phyloP scores from a whole-genome alignment of 2,888 invertebrate genomes.

The Torymus texanus region DNA sequence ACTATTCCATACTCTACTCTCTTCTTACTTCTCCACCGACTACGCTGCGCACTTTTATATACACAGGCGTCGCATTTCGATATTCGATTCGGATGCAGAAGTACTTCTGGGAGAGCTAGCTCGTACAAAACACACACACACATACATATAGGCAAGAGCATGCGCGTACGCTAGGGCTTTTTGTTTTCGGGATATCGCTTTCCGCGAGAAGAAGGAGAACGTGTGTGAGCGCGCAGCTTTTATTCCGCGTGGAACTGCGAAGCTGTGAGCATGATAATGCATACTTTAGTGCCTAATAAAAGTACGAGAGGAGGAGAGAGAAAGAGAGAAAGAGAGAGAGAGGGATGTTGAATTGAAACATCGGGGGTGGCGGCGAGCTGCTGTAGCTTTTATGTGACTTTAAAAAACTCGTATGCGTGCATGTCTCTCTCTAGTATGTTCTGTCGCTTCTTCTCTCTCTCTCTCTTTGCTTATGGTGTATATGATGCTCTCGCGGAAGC shows the following conservation, averaged over 20 bases:
- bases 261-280: constrained; percentile 51
- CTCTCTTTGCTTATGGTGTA: neutral
- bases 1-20: too few relatives aligned
- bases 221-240: constrained; percentile 9
- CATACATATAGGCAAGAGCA: too few relatives aligned
- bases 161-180: constrained; percentile 15
- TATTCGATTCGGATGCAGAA: constrained; percentile 51
- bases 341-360: constrained; percentile 45
- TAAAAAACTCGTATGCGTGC: constrained; percentile 30
- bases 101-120: constrained; percentile 35
- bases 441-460: neutral
- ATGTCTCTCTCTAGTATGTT: too few relatives aligned
- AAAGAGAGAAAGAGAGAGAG: too few relatives aligned
- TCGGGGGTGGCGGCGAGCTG: constrained; percentile 18
- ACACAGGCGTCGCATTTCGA: constrained; percentile 20
- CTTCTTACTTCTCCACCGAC: constrained; percentile 2
- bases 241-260: constrained; percentile 22
- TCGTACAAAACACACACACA: neutral
- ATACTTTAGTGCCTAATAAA: constrained; percentile 55
- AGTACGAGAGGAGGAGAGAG: constrained; percentile 20
- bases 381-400: constrained; percentile 47
- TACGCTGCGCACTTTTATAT: constrained; percentile 11
- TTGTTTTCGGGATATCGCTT: constrained; percentile 46
- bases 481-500: neutral
- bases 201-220: neutral